Evolutionary conservation across 2,113 vertebrate genomes (phyloP).

Genomic region (Zosterops hypoxanthus): DNA sequence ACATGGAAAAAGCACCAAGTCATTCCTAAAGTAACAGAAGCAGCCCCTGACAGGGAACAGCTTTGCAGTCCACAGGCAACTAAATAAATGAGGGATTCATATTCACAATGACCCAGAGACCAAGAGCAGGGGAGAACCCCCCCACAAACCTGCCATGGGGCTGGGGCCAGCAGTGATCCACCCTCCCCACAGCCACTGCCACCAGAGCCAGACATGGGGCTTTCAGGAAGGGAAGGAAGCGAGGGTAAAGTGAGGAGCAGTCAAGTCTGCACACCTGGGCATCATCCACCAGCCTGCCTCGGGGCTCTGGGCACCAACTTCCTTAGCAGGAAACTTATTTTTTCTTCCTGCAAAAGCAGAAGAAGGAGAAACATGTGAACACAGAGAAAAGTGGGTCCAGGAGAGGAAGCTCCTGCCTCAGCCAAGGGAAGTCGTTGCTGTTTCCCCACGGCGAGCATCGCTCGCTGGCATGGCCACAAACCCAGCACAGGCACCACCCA

Average conservation of each 20-base stretch:
- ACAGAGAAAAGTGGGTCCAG: rapidly evolving
- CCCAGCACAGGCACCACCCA: rapidly evolving
- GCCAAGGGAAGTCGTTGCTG: rapidly evolving
- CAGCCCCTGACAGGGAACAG: neutral
- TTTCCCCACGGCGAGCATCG: rapidly evolving
- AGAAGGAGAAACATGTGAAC: neutral
- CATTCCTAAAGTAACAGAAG: neutral
- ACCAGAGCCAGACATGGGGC: rapidly evolving
- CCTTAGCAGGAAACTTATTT: slow-evolving; percentile 31
- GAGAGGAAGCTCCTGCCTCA: neutral
- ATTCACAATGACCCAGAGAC: rapidly evolving
- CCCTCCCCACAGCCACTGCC: neutral
- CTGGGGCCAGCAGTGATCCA: neutral
- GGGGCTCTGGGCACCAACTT: neutral
- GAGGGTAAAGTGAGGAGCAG: neutral
- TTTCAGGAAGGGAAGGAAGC: neutral
- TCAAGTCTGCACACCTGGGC: neutral
- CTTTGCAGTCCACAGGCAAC: rapidly evolving
- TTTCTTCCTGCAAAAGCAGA: slow-evolving; percentile 67
- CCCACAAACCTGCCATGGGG: rapidly evolving
- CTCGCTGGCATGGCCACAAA: rapidly evolving
- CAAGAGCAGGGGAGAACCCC: neutral
- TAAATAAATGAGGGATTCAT: rapidly evolving
- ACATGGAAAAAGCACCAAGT: neutral
- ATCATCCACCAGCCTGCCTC: rapidly evolving